Percentiles rank a stretch among this genome's conserved stretches.
Conservation (phyloP, 2,113 vertebrate species). For the Pomatostomus ruficeps region DNA sequence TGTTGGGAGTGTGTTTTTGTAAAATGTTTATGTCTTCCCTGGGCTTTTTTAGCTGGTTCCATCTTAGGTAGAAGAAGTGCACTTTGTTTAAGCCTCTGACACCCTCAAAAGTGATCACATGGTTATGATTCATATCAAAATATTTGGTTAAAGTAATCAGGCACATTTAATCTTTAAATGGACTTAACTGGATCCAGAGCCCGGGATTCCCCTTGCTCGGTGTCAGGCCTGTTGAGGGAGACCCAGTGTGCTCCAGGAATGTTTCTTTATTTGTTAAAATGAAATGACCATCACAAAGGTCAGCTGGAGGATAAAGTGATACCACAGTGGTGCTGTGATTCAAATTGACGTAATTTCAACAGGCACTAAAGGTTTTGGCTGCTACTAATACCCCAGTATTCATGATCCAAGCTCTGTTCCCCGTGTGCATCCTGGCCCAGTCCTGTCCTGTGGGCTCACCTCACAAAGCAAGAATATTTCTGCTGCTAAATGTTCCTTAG, state of each 20-base stretch:
- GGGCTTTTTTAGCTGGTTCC: conserved; percentile 77
- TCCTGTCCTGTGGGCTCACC: not conserved
- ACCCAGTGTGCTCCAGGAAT: not conserved
- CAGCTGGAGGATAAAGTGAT: not conserved
- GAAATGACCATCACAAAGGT: not conserved
- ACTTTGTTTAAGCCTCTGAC: conserved; percentile 72
- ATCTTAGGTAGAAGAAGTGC: conserved; percentile 79
- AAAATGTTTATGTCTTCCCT: conserved; percentile 70
- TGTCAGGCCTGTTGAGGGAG: not conserved
- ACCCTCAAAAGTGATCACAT: conserved; percentile 73
- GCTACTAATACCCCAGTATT: not conserved
- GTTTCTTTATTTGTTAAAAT: not conserved
- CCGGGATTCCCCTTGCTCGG: not conserved
- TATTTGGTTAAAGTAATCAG: conserved; percentile 43
- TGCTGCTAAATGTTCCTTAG: not conserved
- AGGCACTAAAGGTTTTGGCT: not conserved
- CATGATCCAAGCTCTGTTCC: not conserved
- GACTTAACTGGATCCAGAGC: not conserved
- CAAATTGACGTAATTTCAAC: not conserved
- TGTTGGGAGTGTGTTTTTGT: conserved; percentile 69
- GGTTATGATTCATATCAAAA: conserved; percentile 80
- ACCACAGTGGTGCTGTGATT: not conserved
- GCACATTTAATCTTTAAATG: not conserved
- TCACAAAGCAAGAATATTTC: not conserved
- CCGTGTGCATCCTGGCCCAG: not conserved